Base-by-base conservation (phyloP, 2,888 invertebrate species). In the Acholoe squamosa region DNA sequence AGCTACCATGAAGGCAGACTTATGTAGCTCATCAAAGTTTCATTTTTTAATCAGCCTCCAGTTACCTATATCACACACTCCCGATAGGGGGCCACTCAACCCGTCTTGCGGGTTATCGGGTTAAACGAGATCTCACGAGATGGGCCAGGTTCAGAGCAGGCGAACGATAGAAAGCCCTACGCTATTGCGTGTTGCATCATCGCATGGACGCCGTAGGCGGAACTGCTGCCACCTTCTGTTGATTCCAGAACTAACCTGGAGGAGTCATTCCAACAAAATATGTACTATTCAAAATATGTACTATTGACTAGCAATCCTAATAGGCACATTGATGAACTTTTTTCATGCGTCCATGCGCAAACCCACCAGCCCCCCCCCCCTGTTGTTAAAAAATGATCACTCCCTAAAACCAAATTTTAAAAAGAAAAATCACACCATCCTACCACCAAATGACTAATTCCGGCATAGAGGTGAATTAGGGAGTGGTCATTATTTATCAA, bases 21-120 rank as follows among this genome's bases (percentile, higher is more conserved):
- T 71, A 28, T 71, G 71, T 5, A 71, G 28, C 71, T 71, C 71
- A 71, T 71, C 25, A 71, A 71, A 28, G 28, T 71, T 71, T 71
- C 71, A 71, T 0, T 71, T 71, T 71, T 71, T 71, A 71, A 71
- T 71, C 71, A 71, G 71, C 71, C 71, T 0, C 71, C 28, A 14
- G 71, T 71, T 71, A 71, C 71, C 71, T 71, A 71, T 71, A 71
- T 28, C 71, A 71, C 71, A 25, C n/a, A 71, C 71, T 71, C 7
- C 28, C 71, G 28, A 14, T 14, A 28, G 28, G 28, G 0, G 14
- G 71, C 71, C n/a, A 22, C 61, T 61, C 61, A n/a, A 3, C n/a
- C 61, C 25, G 25, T 28, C 71, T 28, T 28, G 25, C 71, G 71
- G 25, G 61, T 71, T 28, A 71, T 28, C 71, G 71, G 71, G 71